Evolutionary conservation across 2,888 invertebrate species (phyloP).

Genomic region (Sericinus montela): DNA sequence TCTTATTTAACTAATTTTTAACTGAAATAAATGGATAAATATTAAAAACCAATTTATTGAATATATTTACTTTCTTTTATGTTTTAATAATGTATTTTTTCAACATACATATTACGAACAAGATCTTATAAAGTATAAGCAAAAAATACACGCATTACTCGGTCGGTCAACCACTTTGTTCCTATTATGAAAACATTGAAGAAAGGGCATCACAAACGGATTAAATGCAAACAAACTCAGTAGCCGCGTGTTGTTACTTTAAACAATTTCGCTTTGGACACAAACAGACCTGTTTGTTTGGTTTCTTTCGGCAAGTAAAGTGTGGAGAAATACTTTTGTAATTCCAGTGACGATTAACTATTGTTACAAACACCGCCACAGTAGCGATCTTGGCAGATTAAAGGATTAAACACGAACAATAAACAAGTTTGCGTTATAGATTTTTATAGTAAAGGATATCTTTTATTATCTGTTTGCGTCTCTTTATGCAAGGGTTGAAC

Average conservation of each 20-base stretch:
- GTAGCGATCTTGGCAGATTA: slow-evolving; percentile 64
- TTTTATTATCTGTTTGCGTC: not conserved
- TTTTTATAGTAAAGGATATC: slow-evolving; percentile 33
- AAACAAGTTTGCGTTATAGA: slow-evolving; percentile 56
- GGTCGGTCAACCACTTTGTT: slow-evolving; percentile 39
- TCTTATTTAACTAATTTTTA: no score
- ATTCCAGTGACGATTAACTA: slow-evolving; percentile 59
- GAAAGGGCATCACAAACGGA: slow-evolving; percentile 67
- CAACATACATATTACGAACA: no score
- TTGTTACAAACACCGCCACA: slow-evolving; percentile 47
- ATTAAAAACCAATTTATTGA: no score
- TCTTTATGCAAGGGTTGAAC: not conserved
- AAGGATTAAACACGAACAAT: slow-evolving; percentile 55
- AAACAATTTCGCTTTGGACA: slow-evolving; percentile 66
- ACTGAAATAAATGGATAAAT: no score
- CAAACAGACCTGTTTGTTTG: slow-evolving; percentile 67
- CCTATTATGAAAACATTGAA: slow-evolving; percentile 52
- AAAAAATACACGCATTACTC: slow-evolving; percentile 28
- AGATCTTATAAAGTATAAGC: no score
- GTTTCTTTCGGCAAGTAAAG: slow-evolving; percentile 37
- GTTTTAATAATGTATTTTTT: no score
- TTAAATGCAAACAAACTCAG: slow-evolving; percentile 68
- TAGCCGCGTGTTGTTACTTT: slow-evolving; percentile 57
- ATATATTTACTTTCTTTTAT: no score
- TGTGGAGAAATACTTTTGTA: slow-evolving; percentile 38